A percentile compares a stretch with the other conserved stretches of the same genome.
phyloP scores from a whole-genome alignment of 2,888 invertebrate genomes.

The Amphipyra berbera region DNA sequence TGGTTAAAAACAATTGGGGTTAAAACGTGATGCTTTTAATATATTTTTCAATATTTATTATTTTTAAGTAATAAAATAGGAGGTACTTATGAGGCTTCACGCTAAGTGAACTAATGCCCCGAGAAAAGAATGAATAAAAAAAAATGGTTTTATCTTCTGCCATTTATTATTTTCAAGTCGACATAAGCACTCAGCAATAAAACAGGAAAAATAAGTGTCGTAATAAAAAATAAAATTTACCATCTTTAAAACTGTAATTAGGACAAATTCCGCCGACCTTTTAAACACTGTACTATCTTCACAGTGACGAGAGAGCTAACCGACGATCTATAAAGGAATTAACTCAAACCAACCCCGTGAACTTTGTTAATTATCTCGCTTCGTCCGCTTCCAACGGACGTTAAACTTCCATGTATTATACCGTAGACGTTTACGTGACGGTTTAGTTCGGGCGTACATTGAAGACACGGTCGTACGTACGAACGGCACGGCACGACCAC shows the following conservation, averaged over 20 bases:
- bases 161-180: too few species aligned
- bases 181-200: too few species aligned
- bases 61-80: too few species aligned
- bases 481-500: not conserved
- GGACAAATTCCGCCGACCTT: conserved; percentile 35
- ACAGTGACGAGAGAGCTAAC: conserved; percentile 49
- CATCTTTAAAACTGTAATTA: conserved; percentile 3
- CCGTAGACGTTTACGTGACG: conserved; percentile 56
- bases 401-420: conserved; percentile 57
- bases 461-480: conserved; percentile 20
- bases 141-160: too few species aligned
- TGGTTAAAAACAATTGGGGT: too few species aligned
- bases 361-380: conserved; percentile 78
- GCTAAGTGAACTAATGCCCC: too few species aligned
- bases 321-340: conserved; percentile 67
- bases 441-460: conserved; percentile 45
- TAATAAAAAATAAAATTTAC: not conserved
- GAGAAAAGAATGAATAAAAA: too few species aligned
- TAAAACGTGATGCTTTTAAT: too few species aligned
- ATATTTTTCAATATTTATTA: too few species aligned
- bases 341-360: conserved; percentile 62
- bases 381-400: conserved; percentile 54
- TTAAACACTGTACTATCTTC: conserved; percentile 16
- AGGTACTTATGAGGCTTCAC: too few species aligned
- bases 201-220: too few species aligned